Conservation (phyloP, 1,140 invertebrate genomes). For the Oppia nitens region DNA sequence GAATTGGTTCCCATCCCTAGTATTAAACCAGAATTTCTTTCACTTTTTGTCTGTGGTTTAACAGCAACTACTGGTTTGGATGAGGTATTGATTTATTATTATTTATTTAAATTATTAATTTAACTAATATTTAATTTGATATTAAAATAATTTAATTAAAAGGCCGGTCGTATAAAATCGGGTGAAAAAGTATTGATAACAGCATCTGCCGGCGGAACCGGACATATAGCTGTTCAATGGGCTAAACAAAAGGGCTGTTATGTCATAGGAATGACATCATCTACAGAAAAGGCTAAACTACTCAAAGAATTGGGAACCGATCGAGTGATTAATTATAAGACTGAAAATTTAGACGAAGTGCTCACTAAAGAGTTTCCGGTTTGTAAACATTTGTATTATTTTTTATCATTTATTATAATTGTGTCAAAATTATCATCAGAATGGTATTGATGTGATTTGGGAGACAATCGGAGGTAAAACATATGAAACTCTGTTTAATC, state of each 20-base stretch:
- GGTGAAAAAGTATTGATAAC: constrained; percentile 29
- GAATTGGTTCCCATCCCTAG: constrained; percentile 25
- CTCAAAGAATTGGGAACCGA: constrained; percentile 29
- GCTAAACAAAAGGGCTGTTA: constrained; percentile 30
- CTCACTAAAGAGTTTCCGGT: constrained; percentile 27
- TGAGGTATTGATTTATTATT: background rate
- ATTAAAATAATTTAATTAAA: no score
- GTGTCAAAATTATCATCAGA: constrained; percentile 20
- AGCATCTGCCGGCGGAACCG: constrained; percentile 30
- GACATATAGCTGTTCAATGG: constrained; percentile 29
- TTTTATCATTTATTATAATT: background rate
- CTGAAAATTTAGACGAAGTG: constrained; percentile 25
- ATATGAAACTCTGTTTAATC: constrained; percentile 23
- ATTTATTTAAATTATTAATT: background rate
- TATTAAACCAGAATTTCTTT: constrained; percentile 25
- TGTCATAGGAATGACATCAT: constrained; percentile 32
- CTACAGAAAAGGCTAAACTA: constrained; percentile 29
- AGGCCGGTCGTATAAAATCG: constrained; percentile 17
- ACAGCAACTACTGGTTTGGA: constrained; percentile 27
- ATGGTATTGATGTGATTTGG: constrained; percentile 30
- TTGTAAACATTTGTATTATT: constrained; percentile 16
- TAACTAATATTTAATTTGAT: background rate
- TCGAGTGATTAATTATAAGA: constrained; percentile 28
- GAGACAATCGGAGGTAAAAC: constrained; percentile 30
- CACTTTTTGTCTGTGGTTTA: constrained; percentile 28